Evolutionary conservation across 2,113 vertebrate species (phyloP).

Genomic region (Carettochelys insculpta): DNA sequence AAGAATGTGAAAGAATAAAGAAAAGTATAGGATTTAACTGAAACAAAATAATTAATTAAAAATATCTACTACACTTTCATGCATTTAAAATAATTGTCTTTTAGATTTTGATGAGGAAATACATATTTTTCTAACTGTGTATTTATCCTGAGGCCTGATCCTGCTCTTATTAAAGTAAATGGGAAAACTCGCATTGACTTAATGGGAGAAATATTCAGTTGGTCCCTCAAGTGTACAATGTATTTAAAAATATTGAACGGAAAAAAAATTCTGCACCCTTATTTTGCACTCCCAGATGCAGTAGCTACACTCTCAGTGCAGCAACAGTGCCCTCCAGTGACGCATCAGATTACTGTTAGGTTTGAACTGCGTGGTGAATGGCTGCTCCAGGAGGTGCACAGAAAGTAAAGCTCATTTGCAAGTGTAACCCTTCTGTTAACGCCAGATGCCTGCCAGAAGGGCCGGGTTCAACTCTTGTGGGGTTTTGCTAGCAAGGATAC

Average conservation of each 20-base stretch:
- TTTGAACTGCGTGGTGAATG: background rate
- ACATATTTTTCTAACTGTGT: background rate
- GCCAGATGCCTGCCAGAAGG: too few relatives aligned
- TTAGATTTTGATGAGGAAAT: background rate
- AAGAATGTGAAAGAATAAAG: background rate
- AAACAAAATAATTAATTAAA: background rate
- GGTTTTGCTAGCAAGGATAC: too few relatives aligned
- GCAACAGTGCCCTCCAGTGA: conserved; percentile 74
- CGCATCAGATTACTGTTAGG: background rate
- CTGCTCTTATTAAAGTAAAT: background rate
- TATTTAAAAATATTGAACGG: background rate
- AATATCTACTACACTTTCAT: background rate
- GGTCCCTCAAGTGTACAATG: background rate
- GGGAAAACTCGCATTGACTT: background rate
- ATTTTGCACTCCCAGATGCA: background rate
- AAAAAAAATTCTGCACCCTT: background rate
- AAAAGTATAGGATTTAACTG: background rate
- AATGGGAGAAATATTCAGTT: background rate
- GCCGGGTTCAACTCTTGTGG: too few relatives aligned
- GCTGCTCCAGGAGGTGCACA: rapidly evolving
- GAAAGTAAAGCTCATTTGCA: background rate
- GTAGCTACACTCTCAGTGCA: background rate
- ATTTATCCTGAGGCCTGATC: background rate
- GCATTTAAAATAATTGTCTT: background rate
- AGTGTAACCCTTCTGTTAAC: too few relatives aligned